A percentile compares a stretch with the other conserved stretches of the same genome.
phyloP scores from a whole-genome alignment of 2,113 vertebrate genomes.

The zebrafish (Danio rerio) region DNA sequence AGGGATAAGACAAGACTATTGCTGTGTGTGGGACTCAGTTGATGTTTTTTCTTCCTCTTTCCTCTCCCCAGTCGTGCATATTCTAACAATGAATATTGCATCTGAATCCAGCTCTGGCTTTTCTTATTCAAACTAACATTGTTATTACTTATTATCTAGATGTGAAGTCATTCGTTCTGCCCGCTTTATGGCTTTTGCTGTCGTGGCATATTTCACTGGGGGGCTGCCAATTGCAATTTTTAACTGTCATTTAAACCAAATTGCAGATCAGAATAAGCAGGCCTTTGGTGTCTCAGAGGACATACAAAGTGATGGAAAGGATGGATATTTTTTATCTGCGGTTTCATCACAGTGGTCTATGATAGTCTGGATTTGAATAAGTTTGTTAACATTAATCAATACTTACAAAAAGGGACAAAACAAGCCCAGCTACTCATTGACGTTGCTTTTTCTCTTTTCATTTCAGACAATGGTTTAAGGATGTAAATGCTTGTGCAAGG shows the following conservation, averaged over 20 bases:
- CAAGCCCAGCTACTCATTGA: not conserved
- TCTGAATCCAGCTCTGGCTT: conserved; percentile 91
- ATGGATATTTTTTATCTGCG: conserved; percentile 78
- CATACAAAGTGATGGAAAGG: conserved; percentile 76
- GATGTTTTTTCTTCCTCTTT: conserved; percentile 81
- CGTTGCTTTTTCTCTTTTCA: not conserved
- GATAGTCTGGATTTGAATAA: too few species aligned
- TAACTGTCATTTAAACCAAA: conserved; percentile 94
- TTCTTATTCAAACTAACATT: conserved; percentile 96
- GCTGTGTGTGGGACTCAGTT: conserved; percentile 87
- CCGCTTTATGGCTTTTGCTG: conserved; percentile 87
- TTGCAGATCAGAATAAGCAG: conserved; percentile 84
- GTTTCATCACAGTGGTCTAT: too few species aligned
- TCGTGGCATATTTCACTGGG: conserved; percentile 89
- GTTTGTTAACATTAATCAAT: conserved; percentile 28
- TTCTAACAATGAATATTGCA: conserved; percentile 98
- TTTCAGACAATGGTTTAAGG: not conserved
- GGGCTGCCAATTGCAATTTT: conserved; percentile 89
- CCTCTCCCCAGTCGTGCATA: conserved; percentile 93
- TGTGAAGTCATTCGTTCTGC: conserved; percentile 94
- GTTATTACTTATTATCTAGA: conserved; percentile 99
- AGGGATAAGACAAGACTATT: conserved; percentile 93
- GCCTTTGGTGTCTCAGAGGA: conserved; percentile 82
- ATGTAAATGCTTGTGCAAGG: not conserved
- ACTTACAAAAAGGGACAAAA: conserved; percentile 7